Base-by-base conservation (phyloP, 2,113 vertebrate species). In the Hippocampus guttulatus region DNA sequence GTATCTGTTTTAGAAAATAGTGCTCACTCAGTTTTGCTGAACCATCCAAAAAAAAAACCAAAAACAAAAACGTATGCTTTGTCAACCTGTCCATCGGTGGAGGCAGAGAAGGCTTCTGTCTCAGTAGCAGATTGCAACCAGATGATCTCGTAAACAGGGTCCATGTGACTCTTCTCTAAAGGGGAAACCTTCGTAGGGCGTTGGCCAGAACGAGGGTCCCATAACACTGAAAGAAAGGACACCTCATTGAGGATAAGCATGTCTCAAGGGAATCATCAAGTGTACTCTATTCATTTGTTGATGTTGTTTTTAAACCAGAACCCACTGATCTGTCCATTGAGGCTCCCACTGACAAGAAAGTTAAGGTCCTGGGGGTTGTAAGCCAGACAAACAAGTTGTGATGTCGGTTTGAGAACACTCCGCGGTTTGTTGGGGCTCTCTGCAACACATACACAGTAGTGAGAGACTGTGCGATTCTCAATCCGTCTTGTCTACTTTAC, bases 71-170 rank as follows among this genome's bases (percentile, higher is more conserved):
- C 5, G 33, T 38, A 38, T 38, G 4, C 15, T 20, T 8, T 12
- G 3, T 15, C 33, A 2, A 89, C 90, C 90, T 92, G 90, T 83
- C 90, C 89, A 6, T 92, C 91, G 0, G 89, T 92, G 38, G 91
- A 93, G 1, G 94, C 93, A 0, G 97, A 97, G 88, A 98, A 96
- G 51, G 90, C 92, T n/a, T 98, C 96, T 0, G 94, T 98, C 80
- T 95, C 95, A 0, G 95, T 96, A 85, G 98, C 96, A 40, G 96
- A 97, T 81, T 95, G 95, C 65, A 98, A 80, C 97, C 97, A 98
- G 87, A 93, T 90, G 18, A 90, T 87, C 75, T 95, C 94, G 0
- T 98, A 98, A 75, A 96, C 95, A 0, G 97, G 97, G 78, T 98
- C 97, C 76, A 93, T 87, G 90, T 98, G 97, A 82, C 96, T 93